Percentiles rank a stretch among this genome's conserved stretches.
These are phyloP conservation scores for Potamarius usumacintae DNA, from an alignment of 2,113 vertebrate species.

Conservation along the genomic window DNA sequence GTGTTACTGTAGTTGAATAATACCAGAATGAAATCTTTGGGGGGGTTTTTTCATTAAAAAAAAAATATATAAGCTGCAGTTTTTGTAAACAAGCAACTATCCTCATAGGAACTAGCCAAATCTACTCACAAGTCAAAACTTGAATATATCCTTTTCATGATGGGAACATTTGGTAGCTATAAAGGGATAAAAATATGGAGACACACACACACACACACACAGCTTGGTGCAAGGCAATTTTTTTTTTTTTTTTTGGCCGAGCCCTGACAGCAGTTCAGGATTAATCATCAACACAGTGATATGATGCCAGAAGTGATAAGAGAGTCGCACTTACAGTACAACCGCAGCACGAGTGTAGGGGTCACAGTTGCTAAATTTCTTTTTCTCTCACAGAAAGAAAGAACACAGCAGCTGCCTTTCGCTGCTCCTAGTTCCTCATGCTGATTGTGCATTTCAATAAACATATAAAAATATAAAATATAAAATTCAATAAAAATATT, in stretches of 20 bases:
- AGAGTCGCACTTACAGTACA: constrained; percentile 4
- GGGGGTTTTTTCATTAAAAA: background rate
- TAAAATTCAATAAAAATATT: too few relatives aligned
- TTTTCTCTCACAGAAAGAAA: background rate
- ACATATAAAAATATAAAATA: too few relatives aligned
- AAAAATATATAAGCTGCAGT: too few relatives aligned
- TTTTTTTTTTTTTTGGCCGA: background rate
- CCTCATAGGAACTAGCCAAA: background rate
- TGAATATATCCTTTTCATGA: background rate
- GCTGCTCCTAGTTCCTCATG: background rate
- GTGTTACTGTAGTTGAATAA: background rate
- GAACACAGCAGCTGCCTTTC: background rate
- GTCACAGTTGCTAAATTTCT: background rate
- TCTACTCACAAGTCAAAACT: background rate
- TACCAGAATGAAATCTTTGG: too few relatives aligned
- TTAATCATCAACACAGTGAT: constrained; percentile 16
- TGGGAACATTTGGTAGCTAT: background rate
- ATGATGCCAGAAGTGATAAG: constrained; percentile 29
- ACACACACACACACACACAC: background rate
- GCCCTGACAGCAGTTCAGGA: constrained; percentile 6
- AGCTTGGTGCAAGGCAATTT: background rate
- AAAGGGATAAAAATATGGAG: background rate
- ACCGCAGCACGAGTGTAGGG: background rate
- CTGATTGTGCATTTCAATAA: background rate
- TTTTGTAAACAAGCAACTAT: background rate